Base-by-base conservation (phyloP, 2,113 vertebrate species). In the Tamias sibiricus region DNA sequence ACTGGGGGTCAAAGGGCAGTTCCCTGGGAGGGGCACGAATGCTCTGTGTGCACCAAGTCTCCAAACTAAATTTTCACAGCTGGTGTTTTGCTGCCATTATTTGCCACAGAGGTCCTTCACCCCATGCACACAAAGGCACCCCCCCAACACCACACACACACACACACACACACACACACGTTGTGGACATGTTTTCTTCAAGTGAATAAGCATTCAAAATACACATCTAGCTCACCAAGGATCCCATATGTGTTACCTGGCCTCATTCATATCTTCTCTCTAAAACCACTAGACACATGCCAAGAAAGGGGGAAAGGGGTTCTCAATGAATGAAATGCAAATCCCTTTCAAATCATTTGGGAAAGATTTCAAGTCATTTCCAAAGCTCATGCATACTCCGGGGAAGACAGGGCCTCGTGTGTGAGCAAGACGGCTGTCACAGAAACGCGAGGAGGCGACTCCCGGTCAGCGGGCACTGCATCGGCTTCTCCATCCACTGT, bases 381-480 rank as follows among this genome's bases (percentile, higher is more conserved):
- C 47, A n/a, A 40, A 82, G 64, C 35, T 22, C 26, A 1, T 3
- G 10, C 19, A 1, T 6, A 3, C 16, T 28, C 59, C 4, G 22
- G 22, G 12, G 62, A 24, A 28, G 8, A 44, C 16, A 22, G 37
- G 37, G 8, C 22, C 30, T 5, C 1, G 9, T 4, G 40, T 12
- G 6, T 2, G 2, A 22, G 68, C 54, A 74, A 64, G 66, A 66
- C 6, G 32, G 30, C 20, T 30, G 10, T 8, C 26, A 2, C 0
- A 3, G 62, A 32, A 54, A n/a, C 2, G 1, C 1, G 0, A 2
- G 28, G 90, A 19, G 62, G 14, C 4, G 0, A 1, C 8, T 35
- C 6, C 37, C 30, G 35, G 62, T 42, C 59, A 37, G 52, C 0
- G 0, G 16, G 37, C 6, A 0, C n/a, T 12, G 30, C 1, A 16